These are phyloP conservation scores for Eupleurogrammus muticus DNA, from an alignment of 2,797 vertebrate genomes.

Conservation along the genomic window DNA sequence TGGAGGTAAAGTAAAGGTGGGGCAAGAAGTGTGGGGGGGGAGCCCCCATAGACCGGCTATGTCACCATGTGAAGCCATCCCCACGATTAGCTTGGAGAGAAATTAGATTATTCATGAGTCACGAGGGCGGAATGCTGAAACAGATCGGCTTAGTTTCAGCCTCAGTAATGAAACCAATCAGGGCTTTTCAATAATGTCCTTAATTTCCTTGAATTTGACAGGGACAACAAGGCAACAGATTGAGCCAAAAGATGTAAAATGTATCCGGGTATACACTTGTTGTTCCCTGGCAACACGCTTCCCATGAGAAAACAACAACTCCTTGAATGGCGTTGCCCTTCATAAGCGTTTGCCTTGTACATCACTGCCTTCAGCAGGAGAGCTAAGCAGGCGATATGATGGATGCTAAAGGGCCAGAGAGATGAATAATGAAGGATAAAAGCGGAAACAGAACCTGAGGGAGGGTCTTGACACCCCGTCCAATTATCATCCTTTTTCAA, in stretches of 20 bases:
- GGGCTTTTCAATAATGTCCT: slow-evolving; percentile 22
- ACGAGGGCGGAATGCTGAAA: slow-evolving; percentile 36
- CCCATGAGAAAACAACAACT: slow-evolving; percentile 43
- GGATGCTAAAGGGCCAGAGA: slow-evolving; percentile 25
- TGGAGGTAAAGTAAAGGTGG: slow-evolving; percentile 63
- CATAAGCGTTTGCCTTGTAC: slow-evolving; percentile 24
- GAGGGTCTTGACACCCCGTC: slow-evolving; percentile 46
- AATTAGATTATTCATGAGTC: slow-evolving; percentile 63
- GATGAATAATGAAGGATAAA: slow-evolving; percentile 51
- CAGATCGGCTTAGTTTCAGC: slow-evolving; percentile 31
- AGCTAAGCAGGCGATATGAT: slow-evolving; percentile 12
- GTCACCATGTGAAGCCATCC: slow-evolving; percentile 10
- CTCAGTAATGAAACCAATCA: slow-evolving; percentile 50
- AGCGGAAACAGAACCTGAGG: slow-evolving; percentile 40
- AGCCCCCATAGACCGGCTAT: background rate
- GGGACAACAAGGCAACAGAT: slow-evolving; percentile 34
- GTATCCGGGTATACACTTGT: slow-evolving; percentile 35
- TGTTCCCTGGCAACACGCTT: slow-evolving; percentile 66
- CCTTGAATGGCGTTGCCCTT: slow-evolving; percentile 32
- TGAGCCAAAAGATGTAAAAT: slow-evolving; percentile 35
- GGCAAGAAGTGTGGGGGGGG: slow-evolving; percentile 6
- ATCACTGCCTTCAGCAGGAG: background rate
- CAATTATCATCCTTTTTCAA: slow-evolving; percentile 61
- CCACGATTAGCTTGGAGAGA: slow-evolving; percentile 49
- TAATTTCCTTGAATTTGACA: slow-evolving; percentile 31